phyloP scores from a whole-genome alignment of 2,113 vertebrate species.

The Geococcyx californianus region DNA sequence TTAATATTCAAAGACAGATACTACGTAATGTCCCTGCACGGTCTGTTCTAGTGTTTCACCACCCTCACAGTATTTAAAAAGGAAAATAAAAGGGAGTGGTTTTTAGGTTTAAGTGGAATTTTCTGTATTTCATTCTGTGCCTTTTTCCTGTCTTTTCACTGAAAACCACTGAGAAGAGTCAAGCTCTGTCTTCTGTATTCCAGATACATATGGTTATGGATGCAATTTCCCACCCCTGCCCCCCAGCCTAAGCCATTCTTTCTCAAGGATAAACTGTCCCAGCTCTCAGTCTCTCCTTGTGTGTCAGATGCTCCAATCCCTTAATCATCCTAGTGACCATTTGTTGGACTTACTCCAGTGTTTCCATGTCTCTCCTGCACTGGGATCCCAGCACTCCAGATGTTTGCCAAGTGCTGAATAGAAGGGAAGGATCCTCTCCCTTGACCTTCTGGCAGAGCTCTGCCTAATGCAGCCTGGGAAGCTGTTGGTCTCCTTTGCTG shows the following conservation, averaged over 20 bases:
- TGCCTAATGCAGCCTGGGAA: background rate
- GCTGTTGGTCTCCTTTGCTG: background rate
- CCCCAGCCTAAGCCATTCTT: background rate
- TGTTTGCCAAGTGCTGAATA: background rate
- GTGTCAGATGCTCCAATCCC: background rate
- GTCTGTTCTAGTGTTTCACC: background rate
- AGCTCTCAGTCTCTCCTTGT: background rate
- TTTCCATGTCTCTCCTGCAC: background rate
- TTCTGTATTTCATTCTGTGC: background rate
- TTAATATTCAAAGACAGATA: background rate
- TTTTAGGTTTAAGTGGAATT: background rate
- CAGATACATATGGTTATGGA: background rate
- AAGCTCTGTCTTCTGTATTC: background rate
- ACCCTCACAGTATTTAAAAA: background rate
- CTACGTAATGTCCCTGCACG: background rate
- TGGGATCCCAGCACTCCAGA: background rate
- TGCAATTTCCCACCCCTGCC: background rate
- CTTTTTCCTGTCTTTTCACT: background rate
- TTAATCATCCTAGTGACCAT: background rate
- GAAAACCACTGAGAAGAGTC: background rate
- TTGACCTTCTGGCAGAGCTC: rapidly evolving
- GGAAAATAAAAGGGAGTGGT: background rate
- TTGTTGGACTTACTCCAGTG: background rate
- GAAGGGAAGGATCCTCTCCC: background rate
- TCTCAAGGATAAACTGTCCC: background rate